Evolutionary conservation across 1,140 invertebrate species (phyloP).

Genomic region (Meloidogyne hapla): DNA sequence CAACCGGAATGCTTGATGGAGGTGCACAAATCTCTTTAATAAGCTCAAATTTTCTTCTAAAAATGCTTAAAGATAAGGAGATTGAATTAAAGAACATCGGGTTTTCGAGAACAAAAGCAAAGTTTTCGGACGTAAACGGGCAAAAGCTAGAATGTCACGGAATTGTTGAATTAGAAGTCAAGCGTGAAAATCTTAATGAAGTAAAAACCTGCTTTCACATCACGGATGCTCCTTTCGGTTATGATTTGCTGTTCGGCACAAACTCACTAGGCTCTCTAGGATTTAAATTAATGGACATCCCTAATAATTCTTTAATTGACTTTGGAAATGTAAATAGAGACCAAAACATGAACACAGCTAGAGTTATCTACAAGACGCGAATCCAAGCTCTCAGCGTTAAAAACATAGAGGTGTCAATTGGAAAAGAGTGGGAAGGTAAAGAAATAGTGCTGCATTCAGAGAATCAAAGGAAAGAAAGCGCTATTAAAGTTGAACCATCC

Average conservation of each 20-base stretch:
- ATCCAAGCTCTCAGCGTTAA: background rate
- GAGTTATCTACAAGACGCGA: background rate
- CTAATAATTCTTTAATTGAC: constrained; percentile 2
- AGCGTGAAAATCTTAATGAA: background rate
- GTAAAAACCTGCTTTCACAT: background rate
- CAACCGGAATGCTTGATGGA: too few species aligned
- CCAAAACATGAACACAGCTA: background rate
- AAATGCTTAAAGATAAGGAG: too few species aligned
- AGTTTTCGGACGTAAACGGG: constrained; percentile 14
- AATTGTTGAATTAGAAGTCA: background rate
- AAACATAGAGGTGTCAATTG: background rate
- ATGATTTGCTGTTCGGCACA: constrained; percentile 12
- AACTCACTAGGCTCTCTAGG: background rate
- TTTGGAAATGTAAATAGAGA: background rate
- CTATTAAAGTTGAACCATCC: background rate
- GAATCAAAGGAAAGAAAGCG: background rate
- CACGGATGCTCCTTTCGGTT: constrained; percentile 10
- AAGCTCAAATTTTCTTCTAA: too few species aligned
- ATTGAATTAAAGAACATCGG: background rate
- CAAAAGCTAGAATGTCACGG: background rate
- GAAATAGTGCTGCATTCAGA: background rate
- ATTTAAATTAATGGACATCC: background rate
- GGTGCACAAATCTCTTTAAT: too few species aligned
- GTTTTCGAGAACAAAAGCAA: background rate
- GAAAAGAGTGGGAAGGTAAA: background rate